Base-by-base conservation (phyloP, 1,140 invertebrate genomes). In the Pomacea maculata region DNA sequence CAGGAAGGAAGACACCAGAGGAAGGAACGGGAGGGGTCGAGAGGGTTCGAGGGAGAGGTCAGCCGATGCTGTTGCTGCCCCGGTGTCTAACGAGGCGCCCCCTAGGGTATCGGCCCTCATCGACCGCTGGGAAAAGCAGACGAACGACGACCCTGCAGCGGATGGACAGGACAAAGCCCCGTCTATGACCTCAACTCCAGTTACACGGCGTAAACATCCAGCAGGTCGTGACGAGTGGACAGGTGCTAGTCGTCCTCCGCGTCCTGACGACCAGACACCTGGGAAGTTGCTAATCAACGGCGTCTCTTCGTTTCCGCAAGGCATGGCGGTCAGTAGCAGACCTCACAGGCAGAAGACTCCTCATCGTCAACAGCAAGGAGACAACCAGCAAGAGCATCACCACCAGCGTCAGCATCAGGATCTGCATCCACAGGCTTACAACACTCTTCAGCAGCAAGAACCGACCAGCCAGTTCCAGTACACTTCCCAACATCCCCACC, bases 111-210 rank as follows among this genome's bases (percentile, higher is more conserved):
- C 83, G 6, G 81, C 84, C 11, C 78, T 88, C 5, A 87, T 88
- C 17, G 85, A 86, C 75, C 71, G 85, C 6, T 88, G 87, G 83
- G 87, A 88, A 75, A 85, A 86, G 57, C 70, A 63, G 64, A 68
- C 17, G 57, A 70, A 25, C 21, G 83, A 74, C 64, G 78, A 63
- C 57, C 73, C 71, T 68, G 74, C 79, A 14, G 71, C 78, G 7
- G 77, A 83, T 19, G 71, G 80, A 29, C 34, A 79, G 72, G 84
- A 81, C 67, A 87, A 85, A 52, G 84, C 81, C 19, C 81, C 85
- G 34, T 83, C 83, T n/a, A 85, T 86, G 83, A 87, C 84, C n/a
- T 88, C 86, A 15, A 88, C 85, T 21, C 87, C 87, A n/a, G 75
- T 88, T 9, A 82, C 70, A 54, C 75, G 80, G 6, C 72, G 82